These are phyloP conservation scores for Ennomos fuscantarius DNA, from an alignment of 2,888 invertebrate species.

Conservation along the genomic window DNA sequence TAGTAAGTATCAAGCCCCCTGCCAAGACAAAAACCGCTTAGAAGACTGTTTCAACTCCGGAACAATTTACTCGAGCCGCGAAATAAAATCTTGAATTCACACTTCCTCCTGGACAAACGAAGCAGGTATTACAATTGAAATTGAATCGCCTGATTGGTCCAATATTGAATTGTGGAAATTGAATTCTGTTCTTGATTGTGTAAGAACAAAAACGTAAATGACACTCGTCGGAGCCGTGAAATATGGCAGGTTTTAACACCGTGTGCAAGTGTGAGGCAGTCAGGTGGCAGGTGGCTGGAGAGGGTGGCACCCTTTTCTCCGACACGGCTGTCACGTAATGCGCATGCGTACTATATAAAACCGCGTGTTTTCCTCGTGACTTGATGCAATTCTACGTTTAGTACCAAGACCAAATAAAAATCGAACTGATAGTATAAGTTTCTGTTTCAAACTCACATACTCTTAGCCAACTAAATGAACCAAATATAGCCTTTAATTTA, in stretches of 20 bases:
- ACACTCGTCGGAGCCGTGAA: conserved; percentile 65
- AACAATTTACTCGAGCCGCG: conserved; percentile 46
- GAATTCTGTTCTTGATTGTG: conserved; percentile 65
- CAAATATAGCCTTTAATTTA: neutral
- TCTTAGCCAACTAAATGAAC: no score
- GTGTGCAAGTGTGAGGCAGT: conserved; percentile 55
- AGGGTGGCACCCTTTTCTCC: conserved; percentile 36
- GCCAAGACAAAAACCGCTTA: conserved; percentile 65
- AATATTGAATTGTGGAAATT: conserved; percentile 64
- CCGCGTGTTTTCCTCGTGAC: conserved; percentile 78
- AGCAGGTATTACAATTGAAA: conserved; percentile 35
- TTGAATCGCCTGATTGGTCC: conserved; percentile 34
- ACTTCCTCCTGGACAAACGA: conserved; percentile 33
- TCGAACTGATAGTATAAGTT: conserved; percentile 13
- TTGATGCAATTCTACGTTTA: conserved; percentile 47
- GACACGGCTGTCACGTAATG: conserved; percentile 42
- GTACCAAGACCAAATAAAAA: conserved; percentile 33
- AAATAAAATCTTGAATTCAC: conserved; percentile 36
- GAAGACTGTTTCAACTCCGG: conserved; percentile 51
- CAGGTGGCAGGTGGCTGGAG: conserved; percentile 48
- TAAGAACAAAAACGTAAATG: conserved; percentile 64
- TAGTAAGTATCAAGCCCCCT: conserved; percentile 55
- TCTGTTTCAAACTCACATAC: no score
- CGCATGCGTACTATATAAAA: conserved; percentile 76
- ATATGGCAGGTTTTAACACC: conserved; percentile 74